Evolutionary conservation across 2,797 vertebrate genomes (phyloP), one percentile per base, ranked within the genome.

Genomic region (Pachyuromys duprasi): DNA sequence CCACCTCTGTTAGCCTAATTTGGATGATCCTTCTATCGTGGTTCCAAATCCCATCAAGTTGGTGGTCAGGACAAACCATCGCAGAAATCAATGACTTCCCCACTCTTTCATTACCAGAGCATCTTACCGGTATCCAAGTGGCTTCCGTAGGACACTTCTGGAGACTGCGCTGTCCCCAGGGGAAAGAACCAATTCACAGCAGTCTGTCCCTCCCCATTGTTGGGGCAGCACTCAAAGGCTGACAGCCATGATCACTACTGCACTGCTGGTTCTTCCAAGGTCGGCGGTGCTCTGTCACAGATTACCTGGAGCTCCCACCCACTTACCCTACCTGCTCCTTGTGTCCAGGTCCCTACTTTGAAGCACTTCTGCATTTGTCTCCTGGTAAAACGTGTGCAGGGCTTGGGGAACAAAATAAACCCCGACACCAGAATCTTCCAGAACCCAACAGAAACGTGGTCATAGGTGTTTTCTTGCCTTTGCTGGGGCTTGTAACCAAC

Each of bases 161-260:
- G 15, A 69, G 83, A 9, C 11, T 39, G 45, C 0, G 4, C 3
- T 55, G 5, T 2, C 28, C 55, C 63, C 31, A 31, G 55, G 39
- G 69, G 67, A 18, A 55, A 9, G 24, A 72, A 28, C 53, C n/a
- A 60, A 53, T 17, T 28, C 24, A 28, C 28, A 15, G 53, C 42
- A 28, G 17, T 1, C 9, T 55, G 8, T n/a, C 36, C 26, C 17
- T 60, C 31, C 31, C 3, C 1, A 0, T 6, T 3, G 33, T 45
- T 5, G 26, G 1, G 2, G 4, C 3, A 3, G 4, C 1, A 12
- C 13, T 42, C 55, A 18, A 86, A 89, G 24, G 70, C 17, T 2
- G 15, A 22, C 5, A 1, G 1, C 33, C 33, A 1, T 80, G 26
- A 42, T 6, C 5, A 20, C 22, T 4, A 8, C 65, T 26, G 31